Evolutionary conservation across 64 coral and sea anemone genomes (phyloP), one percentile per base, ranked within the genome.

Genomic region (Orbicella faveolata): DNA sequence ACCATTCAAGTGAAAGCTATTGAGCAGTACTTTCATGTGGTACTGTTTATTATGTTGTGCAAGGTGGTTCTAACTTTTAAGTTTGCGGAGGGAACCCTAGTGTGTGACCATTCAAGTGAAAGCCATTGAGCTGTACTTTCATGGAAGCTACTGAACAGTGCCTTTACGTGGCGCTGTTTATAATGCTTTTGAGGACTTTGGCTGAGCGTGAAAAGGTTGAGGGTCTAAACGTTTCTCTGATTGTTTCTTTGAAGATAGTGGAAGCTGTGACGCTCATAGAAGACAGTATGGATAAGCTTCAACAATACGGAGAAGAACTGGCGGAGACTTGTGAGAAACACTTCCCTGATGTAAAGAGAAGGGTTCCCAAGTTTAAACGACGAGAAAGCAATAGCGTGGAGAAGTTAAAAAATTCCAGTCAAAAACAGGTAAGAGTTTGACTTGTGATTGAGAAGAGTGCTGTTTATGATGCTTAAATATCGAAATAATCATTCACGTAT

Each of bases 241-340:
- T 59, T 59, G 6, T 69, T 18, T 87, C 39, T 64, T 36, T 68
- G 30, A 61, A 96, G 95, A 92, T 96, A 19, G 18, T 93, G 8
- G 95, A 96, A 88, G 95, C 92, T 17, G 85, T 93, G 20, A 75
- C 88, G 20, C 78, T 93, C 64, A 75, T 96, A 33, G 95, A 96
- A 81, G 95, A 96, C 41, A 96, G 95, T 66, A 90, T 93, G 66
- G 95, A 96, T 36, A 96, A 96, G 15, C 83, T 96, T 51, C 95
- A 93, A 65, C 79, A 89, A 37, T 96, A 96, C 63, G 89, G 81
- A 13, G 88, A 96, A 7, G 95, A 96, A 61, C 52, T 96, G 33
- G 57, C 90, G 1, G 88, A 96, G 21, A 74, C 90, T 23, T 80
- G 83, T 51, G 90, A 93, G 61, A 93, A 81, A 76, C 91, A 96